These are phyloP conservation scores for Orycteropus afer DNA, from an alignment of 2,113 vertebrate species.

Conservation along the genomic window DNA sequence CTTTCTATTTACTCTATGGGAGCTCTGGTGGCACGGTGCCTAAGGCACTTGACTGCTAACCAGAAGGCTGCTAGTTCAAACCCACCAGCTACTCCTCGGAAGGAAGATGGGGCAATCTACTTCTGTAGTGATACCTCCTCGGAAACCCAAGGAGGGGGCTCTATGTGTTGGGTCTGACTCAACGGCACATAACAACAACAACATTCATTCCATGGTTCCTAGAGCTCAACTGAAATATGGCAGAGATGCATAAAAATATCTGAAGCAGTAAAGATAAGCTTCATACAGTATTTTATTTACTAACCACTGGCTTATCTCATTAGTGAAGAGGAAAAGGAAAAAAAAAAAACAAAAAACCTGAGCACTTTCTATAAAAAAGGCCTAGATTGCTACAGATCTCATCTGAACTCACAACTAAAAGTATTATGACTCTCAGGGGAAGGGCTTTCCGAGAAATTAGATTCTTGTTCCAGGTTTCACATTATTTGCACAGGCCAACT, in stretches of 20 bases:
- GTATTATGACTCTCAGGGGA: not conserved
- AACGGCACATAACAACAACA: no score
- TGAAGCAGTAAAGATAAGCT: not conserved
- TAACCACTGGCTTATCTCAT: not conserved
- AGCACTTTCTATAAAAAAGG: not conserved
- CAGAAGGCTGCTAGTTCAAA: no score
- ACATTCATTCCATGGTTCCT: no score
- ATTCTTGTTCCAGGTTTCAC: not conserved
- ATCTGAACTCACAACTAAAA: not conserved
- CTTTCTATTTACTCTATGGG: not conserved
- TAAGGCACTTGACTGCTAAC: no score
- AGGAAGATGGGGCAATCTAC: no score
- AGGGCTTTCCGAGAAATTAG: not conserved
- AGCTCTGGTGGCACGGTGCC: no score
- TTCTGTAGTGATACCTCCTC: no score
- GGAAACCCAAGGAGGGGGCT: no score
- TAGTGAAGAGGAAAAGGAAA: not conserved
- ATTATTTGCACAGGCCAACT: not conserved
- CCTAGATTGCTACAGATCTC: not conserved
- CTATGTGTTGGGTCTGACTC: no score
- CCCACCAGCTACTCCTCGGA: no score
- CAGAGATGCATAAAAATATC: not conserved
- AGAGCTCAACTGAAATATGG: not conserved
- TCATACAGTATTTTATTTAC: not conserved
- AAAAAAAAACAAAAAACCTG: no score